These are phyloP conservation scores for Idris sp. DNA, from an alignment of 1,140 invertebrate genomes.

Conservation along the genomic window DNA sequence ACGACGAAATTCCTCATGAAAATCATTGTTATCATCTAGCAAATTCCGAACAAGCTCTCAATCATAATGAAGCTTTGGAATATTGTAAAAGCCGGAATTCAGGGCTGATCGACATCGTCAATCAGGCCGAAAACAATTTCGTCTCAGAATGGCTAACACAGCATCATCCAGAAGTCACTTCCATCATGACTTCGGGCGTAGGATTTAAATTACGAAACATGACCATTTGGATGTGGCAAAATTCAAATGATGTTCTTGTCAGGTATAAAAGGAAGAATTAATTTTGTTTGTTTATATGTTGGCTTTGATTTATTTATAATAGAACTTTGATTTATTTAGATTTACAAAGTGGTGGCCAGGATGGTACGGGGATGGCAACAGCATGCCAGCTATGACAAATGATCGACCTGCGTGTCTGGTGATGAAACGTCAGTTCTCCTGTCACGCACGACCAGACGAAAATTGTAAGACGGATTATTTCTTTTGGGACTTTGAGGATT, in stretches of 20 bases:
- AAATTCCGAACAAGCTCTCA: slow-evolving; percentile 70
- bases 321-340: too few relatives aligned
- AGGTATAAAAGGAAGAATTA: too few relatives aligned
- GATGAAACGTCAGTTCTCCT: slow-evolving; percentile 75
- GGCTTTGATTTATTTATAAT: too few relatives aligned
- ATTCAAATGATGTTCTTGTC: slow-evolving; percentile 71
- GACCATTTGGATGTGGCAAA: slow-evolving; percentile 80
- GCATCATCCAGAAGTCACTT: slow-evolving; percentile 71
- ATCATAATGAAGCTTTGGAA: slow-evolving; percentile 76
- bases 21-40: slow-evolving; percentile 77
- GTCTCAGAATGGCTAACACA: slow-evolving; percentile 79
- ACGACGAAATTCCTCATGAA: slow-evolving; percentile 76
- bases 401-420: slow-evolving; percentile 73
- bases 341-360: slow-evolving; percentile 76
- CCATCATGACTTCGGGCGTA: slow-evolving; percentile 79
- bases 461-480: slow-evolving; percentile 78
- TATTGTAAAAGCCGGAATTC: slow-evolving; percentile 74
- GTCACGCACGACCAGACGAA: slow-evolving; percentile 67
- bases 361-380: slow-evolving; percentile 71
- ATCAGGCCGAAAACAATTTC: slow-evolving; percentile 81
- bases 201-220: slow-evolving; percentile 76
- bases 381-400: slow-evolving; percentile 57
- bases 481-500: slow-evolving; percentile 80
- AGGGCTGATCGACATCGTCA: slow-evolving; percentile 78
- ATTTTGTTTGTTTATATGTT: too few relatives aligned